Conservation (phyloP, 2,888 invertebrate species). For the Spodoptera picta region DNA sequence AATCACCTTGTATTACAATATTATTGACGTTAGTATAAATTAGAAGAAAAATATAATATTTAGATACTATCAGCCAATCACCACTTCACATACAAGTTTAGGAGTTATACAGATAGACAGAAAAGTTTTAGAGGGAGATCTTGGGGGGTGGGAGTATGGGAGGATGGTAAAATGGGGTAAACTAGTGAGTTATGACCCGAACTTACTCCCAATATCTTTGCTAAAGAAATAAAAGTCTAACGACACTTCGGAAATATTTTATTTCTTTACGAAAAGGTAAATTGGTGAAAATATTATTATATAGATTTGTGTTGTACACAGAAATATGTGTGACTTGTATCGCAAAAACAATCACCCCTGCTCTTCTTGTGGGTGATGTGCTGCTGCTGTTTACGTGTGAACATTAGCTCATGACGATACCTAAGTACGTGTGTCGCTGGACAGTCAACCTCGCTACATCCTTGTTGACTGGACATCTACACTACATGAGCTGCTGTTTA, state of each 20-base stretch:
- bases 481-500: too few relatives aligned
- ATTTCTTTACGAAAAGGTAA: constrained; percentile 41
- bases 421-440: too few relatives aligned
- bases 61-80: too few relatives aligned
- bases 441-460: too few relatives aligned
- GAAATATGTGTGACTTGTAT: not conserved
- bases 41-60: too few relatives aligned
- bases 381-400: too few relatives aligned
- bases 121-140: not conserved
- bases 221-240: constrained; percentile 36
- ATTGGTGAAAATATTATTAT: constrained; percentile 11
- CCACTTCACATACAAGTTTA: constrained; percentile 12
- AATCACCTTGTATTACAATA: too few relatives aligned
- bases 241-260: constrained; percentile 32
- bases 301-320: constrained; percentile 3
- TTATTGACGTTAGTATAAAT: too few relatives aligned
- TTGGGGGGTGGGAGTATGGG: not conserved
- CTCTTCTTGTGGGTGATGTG: too few relatives aligned
- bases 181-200: constrained; percentile 37
- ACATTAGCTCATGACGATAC: too few relatives aligned
- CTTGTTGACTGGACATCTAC: too few relatives aligned
- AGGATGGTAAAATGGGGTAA: not conserved
- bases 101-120: not conserved
- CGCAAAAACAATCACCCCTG: too few relatives aligned
- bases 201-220: constrained; percentile 37